Conservation (phyloP, 2,797 vertebrate species). For the Myotis findleyi region DNA sequence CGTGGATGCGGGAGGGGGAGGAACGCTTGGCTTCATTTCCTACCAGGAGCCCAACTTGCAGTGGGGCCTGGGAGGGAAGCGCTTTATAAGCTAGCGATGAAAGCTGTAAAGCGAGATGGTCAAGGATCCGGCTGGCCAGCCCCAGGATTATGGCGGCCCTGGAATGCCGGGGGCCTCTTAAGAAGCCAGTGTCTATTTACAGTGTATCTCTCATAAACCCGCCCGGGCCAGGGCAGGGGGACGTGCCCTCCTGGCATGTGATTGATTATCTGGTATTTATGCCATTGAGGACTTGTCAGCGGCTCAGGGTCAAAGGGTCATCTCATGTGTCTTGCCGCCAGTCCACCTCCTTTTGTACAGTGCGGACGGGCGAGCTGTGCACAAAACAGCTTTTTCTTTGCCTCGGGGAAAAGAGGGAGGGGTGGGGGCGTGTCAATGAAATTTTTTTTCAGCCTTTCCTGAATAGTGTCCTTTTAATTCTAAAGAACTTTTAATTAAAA, state of each 20-base stretch:
- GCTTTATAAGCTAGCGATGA: slow-evolving; percentile 79
- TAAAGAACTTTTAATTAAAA: slow-evolving; percentile 91
- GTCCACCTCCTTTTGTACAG: slow-evolving; percentile 99
- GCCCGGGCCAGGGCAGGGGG: slow-evolving; percentile 89
- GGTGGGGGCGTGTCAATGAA: slow-evolving; percentile 92
- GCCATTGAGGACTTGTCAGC: slow-evolving; percentile 95
- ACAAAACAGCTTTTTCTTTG: slow-evolving; percentile 93
- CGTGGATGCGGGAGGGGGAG: background rate
- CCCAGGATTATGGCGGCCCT: slow-evolving; percentile 79
- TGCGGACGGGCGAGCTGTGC: slow-evolving; percentile 91
- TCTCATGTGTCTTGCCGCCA: slow-evolving; percentile 94
- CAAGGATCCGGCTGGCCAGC: slow-evolving; percentile 79
- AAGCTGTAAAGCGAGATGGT: slow-evolving; percentile 80
- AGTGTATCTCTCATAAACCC: slow-evolving; percentile 92
- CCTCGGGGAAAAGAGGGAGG: slow-evolving; percentile 96
- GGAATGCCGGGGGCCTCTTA: slow-evolving; percentile 87
- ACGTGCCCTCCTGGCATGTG: slow-evolving; percentile 93
- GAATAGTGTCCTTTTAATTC: slow-evolving; percentile 93
- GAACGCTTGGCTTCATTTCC: slow-evolving; percentile 30
- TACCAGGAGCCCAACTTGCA: slow-evolving; percentile 28
- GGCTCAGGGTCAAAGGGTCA: slow-evolving; percentile 94
- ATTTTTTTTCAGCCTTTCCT: slow-evolving; percentile 89
- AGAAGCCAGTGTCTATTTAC: slow-evolving; percentile 94
- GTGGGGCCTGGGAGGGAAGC: background rate
- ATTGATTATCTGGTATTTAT: slow-evolving; percentile 98